Conservation (phyloP, 1,140 invertebrate genomes). For the Ceratina australensis region DNA sequence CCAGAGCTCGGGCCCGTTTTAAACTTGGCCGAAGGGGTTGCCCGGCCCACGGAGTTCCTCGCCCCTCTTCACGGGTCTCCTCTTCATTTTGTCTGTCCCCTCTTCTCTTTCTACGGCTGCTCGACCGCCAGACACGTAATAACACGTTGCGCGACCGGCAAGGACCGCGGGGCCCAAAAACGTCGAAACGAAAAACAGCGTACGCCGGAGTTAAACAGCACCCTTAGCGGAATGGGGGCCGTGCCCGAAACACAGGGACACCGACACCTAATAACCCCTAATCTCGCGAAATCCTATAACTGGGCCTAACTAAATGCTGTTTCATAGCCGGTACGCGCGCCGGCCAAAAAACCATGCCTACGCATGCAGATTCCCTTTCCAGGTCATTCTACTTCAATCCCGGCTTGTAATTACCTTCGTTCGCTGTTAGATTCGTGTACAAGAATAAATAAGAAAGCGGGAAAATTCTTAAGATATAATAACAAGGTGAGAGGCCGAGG, state of each 20-base stretch:
- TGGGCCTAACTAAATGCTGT: slow-evolving; percentile 69
- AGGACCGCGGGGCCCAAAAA: slow-evolving; percentile 63
- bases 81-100: slow-evolving; percentile 18
- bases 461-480: too few relatives aligned
- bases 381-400: slow-evolving; percentile 5
- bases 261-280: slow-evolving; percentile 72
- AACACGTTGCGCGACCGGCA: slow-evolving; percentile 65
- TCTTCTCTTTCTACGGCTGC: slow-evolving; percentile 43
- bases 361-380: background rate
- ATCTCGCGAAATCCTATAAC: slow-evolving; percentile 69
- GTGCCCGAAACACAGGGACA: slow-evolving; percentile 66
- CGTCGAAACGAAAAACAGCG: slow-evolving; percentile 60
- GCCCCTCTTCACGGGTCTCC: slow-evolving; percentile 16
- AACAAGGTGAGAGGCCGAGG: too few relatives aligned
- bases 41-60: slow-evolving; percentile 13
- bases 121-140: slow-evolving; percentile 70
- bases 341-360: background rate
- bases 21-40: slow-evolving; percentile 54
- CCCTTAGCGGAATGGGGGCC: slow-evolving; percentile 42
- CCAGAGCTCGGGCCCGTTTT: slow-evolving; percentile 46
- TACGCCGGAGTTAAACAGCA: slow-evolving; percentile 56
- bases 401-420: slow-evolving; percentile 28
- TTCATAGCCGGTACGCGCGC: slow-evolving; percentile 57
- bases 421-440: background rate
- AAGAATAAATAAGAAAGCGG: too few relatives aligned